phyloP scores from a whole-genome alignment of 1,140 invertebrate species.

The Drosophila guanche region DNA sequence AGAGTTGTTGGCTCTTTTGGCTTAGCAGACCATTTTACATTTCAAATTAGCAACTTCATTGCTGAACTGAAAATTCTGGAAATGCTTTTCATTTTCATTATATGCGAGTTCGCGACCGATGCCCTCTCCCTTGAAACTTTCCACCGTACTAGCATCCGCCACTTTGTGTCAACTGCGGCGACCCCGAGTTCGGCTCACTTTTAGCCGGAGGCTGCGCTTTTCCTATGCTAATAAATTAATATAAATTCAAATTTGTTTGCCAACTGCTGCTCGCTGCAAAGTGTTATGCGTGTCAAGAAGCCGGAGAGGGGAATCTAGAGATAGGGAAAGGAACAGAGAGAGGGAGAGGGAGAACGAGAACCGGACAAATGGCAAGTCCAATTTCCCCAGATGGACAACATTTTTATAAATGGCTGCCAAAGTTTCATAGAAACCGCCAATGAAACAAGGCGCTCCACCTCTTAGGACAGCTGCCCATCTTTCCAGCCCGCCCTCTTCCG shows the following conservation, averaged over 20 bases:
- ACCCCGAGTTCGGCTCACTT: constrained; percentile 32
- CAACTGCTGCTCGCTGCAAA: constrained; percentile 73
- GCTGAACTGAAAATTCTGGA: constrained; percentile 71
- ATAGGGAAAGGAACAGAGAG: neutral
- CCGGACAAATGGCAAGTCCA: constrained; percentile 46
- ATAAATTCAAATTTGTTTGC: constrained; percentile 82
- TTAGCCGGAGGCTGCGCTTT: constrained; percentile 61
- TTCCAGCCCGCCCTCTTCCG: constrained; percentile 7
- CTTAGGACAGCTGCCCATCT: constrained; percentile 6
- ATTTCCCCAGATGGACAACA: constrained; percentile 46
- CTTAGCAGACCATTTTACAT: constrained; percentile 75
- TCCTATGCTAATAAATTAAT: constrained; percentile 82
- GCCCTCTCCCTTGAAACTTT: constrained; percentile 23
- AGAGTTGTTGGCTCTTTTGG: constrained; percentile 28
- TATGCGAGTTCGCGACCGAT: constrained; percentile 6
- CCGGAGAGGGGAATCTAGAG: constrained; percentile 8
- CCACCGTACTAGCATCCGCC: too few relatives aligned
- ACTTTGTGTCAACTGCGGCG: constrained; percentile 45
- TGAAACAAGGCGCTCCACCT: constrained; percentile 50
- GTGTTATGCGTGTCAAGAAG: constrained; percentile 70
- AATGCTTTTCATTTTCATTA: constrained; percentile 80
- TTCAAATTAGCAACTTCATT: constrained; percentile 82
- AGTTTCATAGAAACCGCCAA: constrained; percentile 76
- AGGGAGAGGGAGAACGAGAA: constrained; percentile 22
- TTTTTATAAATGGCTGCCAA: constrained; percentile 70